Evolutionary conservation across 2,888 invertebrate species (phyloP).

Genomic region (Ferrisia virgata): DNA sequence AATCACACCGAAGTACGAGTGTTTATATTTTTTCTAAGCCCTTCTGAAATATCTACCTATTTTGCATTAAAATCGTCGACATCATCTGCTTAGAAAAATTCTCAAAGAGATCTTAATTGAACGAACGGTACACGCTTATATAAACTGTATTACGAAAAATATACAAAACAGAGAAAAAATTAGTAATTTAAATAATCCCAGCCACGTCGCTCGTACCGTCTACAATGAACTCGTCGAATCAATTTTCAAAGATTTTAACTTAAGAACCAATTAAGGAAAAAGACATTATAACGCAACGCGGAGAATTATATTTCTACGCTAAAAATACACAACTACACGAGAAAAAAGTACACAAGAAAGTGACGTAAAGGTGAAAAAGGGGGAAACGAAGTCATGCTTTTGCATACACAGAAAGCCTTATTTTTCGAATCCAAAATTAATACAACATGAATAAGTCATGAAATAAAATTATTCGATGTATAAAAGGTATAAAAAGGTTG

Average conservation of each 20-base stretch:
- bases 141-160: not conserved
- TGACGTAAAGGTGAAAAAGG: not conserved
- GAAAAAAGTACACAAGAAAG: not conserved
- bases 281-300: not conserved
- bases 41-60: not conserved
- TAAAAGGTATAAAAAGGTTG: slow-evolving; percentile 25
- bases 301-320: slow-evolving; percentile 7
- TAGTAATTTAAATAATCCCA: slow-evolving; percentile 10
- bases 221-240: not conserved
- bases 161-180: not conserved
- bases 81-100: not conserved
- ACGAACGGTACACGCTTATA: not conserved
- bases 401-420: slow-evolving; percentile 20
- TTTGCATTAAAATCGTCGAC: not conserved
- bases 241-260: slow-evolving; percentile 19
- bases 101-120: not conserved
- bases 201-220: not conserved
- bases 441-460: slow-evolving; percentile 26
- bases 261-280: slow-evolving; percentile 28
- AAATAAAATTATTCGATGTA: slow-evolving; percentile 19
- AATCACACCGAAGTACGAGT: not conserved
- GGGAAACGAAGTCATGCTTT: slow-evolving; percentile 12
- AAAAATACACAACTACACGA: not conserved
- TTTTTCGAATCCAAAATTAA: slow-evolving; percentile 12
- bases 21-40: no score